Conservation (phyloP, 1,140 invertebrate genomes). For the Cardiocondyla obscurior region DNA sequence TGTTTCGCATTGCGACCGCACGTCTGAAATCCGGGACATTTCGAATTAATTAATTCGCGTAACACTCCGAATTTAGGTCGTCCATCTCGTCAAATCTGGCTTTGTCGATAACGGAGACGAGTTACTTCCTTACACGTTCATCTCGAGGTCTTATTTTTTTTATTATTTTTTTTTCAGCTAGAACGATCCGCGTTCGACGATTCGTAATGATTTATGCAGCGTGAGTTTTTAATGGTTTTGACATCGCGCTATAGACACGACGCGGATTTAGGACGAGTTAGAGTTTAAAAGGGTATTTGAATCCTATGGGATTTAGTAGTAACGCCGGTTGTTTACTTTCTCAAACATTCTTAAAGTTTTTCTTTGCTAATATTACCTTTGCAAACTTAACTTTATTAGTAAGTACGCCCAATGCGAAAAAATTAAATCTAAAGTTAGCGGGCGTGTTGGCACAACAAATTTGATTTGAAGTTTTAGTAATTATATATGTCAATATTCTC, state of each 20-base stretch:
- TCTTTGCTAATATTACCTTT: neutral
- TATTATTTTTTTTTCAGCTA: neutral
- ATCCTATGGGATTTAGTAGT: neutral
- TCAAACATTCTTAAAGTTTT: slow-evolving; percentile 29
- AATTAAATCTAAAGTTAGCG: slow-evolving; percentile 3
- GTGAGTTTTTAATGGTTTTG: slow-evolving; percentile 1
- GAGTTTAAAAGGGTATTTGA: neutral
- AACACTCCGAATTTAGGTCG: neutral
- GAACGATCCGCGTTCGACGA: neutral
- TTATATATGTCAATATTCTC: neutral
- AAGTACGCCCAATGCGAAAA: neutral
- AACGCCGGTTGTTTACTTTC: slow-evolving; percentile 28
- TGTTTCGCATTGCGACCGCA: slow-evolving; percentile 15
- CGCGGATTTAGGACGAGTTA: neutral
- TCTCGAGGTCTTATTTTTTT: too few relatives aligned
- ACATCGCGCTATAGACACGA: neutral
- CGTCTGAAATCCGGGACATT: neutral
- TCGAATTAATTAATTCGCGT: slow-evolving; percentile 33
- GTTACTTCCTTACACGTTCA: neutral
- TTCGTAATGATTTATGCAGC: slow-evolving; percentile 1
- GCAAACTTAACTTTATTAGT: slow-evolving; percentile 1
- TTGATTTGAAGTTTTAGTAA: neutral
- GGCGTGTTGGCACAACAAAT: neutral
- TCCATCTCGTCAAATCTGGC: neutral
- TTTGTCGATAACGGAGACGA: neutral